Conservation (phyloP, 2,113 vertebrate genomes). For the Actenoides hombroni region DNA sequence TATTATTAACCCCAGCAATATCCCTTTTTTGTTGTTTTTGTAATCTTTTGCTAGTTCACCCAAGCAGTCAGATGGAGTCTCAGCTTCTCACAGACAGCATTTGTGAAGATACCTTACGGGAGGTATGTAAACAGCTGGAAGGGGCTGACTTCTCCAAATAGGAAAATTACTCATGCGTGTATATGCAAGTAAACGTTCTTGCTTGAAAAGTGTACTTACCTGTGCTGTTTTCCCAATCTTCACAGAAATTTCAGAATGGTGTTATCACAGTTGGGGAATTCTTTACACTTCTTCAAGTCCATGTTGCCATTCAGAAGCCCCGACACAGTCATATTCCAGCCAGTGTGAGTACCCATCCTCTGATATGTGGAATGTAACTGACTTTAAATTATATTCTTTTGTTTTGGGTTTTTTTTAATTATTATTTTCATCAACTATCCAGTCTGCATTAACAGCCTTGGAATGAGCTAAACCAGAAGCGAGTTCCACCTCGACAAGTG, state of each 20-base stretch:
- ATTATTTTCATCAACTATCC: neutral
- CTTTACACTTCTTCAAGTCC: conserved; percentile 87
- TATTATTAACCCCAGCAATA: neutral
- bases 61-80: conserved; percentile 82
- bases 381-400: neutral
- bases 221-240: neutral
- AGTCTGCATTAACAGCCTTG: neutral
- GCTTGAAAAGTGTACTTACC: neutral
- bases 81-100: conserved; percentile 78
- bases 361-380: neutral
- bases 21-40: neutral
- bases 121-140: conserved; percentile 71
- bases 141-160: neutral
- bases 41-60: conserved; percentile 73
- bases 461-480: neutral
- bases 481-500: neutral
- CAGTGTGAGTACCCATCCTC: conserved; percentile 72
- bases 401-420: neutral
- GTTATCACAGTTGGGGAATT: conserved; percentile 88
- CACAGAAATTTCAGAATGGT: conserved; percentile 86
- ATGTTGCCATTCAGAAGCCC: conserved; percentile 87
- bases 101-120: conserved; percentile 76
- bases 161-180: neutral
- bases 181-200: neutral
- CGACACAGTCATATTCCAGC: conserved; percentile 84